Percentiles rank a stretch among this genome's conserved stretches.
Conservation (phyloP, 2,797 vertebrate species). For the Novumbra hubbsi region DNA sequence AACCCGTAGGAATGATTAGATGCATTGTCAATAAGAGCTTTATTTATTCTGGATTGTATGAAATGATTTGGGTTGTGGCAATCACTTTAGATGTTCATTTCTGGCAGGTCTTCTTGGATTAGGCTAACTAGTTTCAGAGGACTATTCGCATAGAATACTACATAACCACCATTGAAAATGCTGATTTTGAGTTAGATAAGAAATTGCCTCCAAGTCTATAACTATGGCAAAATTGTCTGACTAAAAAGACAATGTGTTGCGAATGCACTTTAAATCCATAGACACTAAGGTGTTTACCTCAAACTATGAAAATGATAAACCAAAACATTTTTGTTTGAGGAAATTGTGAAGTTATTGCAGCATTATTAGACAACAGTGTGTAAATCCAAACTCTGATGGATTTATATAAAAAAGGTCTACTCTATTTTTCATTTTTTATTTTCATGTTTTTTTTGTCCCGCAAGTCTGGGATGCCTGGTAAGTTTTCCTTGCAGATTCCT, state of each 20-base stretch:
- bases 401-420: no score
- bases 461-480: no score
- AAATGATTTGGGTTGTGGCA: not conserved
- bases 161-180: not conserved
- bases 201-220: constrained; percentile 22
- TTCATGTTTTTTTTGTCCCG: no score
- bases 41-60: not conserved
- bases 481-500: no score
- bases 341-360: not conserved
- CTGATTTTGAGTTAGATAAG: constrained; percentile 16
- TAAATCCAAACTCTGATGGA: no score
- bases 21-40: not conserved
- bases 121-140: not conserved
- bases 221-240: constrained; percentile 5
- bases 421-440: no score
- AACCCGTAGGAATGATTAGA: not conserved
- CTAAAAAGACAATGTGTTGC: not conserved
- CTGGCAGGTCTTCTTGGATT: not conserved
- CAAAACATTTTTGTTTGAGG: not conserved
- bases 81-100: not conserved
- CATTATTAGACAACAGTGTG: not conserved
- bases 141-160: not conserved
- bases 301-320: not conserved
- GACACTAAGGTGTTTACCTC: not conserved
- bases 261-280: constrained; percentile 4